Evolutionary conservation across 2,113 vertebrate genomes (phyloP).

Genomic region (Onychostruthus taczanowskii): DNA sequence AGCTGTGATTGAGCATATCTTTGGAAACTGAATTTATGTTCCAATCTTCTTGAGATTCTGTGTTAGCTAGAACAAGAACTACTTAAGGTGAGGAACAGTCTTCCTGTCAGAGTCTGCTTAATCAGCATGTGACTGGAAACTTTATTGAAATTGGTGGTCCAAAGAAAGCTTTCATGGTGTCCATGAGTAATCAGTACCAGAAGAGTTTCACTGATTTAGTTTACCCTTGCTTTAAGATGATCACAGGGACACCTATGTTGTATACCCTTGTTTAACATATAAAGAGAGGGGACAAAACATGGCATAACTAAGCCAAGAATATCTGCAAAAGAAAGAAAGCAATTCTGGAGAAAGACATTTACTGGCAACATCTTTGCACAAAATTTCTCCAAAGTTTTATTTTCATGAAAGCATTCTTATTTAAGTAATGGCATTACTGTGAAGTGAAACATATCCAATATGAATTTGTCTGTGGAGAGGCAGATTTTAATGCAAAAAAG

Average conservation of each 20-base stretch:
- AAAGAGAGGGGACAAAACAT: background rate
- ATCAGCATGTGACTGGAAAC: background rate
- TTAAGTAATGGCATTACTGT: background rate
- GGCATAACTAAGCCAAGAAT: background rate
- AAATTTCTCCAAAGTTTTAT: background rate
- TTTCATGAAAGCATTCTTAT: background rate
- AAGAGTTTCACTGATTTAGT: background rate
- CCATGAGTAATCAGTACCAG: background rate
- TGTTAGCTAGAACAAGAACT: background rate
- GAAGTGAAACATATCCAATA: background rate
- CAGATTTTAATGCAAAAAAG: background rate
- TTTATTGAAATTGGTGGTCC: background rate
- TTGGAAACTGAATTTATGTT: background rate
- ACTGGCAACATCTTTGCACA: background rate
- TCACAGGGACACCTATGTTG: rapidly evolving
- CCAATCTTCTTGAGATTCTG: background rate
- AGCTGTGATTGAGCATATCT: background rate
- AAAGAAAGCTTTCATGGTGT: background rate
- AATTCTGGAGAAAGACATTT: background rate
- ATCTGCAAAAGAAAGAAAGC: background rate
- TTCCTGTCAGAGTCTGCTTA: background rate
- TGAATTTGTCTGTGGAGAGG: background rate
- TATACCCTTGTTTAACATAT: background rate
- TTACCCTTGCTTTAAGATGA: background rate
- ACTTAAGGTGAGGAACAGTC: background rate